phyloP scores from a whole-genome alignment of 2,113 vertebrate species.

The Tamias sibiricus region DNA sequence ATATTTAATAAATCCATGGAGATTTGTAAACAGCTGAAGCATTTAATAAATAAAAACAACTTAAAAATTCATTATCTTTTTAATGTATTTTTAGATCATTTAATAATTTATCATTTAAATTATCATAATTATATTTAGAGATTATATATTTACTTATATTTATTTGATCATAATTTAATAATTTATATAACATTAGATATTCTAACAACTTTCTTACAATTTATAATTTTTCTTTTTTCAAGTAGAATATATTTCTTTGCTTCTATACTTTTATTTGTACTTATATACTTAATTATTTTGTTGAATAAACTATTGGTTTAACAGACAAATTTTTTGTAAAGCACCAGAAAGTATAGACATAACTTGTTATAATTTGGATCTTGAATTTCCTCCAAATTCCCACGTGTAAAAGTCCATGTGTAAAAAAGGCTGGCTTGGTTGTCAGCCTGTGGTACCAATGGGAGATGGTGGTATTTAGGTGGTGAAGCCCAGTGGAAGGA shows the following conservation, averaged over 20 bases:
- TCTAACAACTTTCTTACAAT: not conserved
- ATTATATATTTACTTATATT: not conserved
- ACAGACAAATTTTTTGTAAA: conserved; percentile 13
- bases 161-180: not conserved
- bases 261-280: not conserved
- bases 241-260: not conserved
- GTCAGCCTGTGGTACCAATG: not conserved
- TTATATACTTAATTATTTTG: not conserved
- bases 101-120: conserved; percentile 13
- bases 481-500: not conserved
- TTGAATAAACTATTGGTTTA: not conserved
- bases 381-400: not conserved
- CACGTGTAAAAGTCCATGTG: not conserved
- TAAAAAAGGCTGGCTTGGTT: not conserved
- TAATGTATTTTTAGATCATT: not conserved
- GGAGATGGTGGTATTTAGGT: not conserved
- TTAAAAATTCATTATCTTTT: conserved; percentile 41
- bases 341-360: not conserved
- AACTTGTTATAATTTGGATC: not conserved
- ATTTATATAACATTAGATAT: not conserved
- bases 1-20: conserved; percentile 11
- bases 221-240: conserved; percentile 45
- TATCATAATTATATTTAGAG: not conserved
- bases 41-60: conserved; percentile 43
- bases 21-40: conserved; percentile 25